Evolutionary conservation across 2,888 invertebrate species (phyloP).

Genomic region (Crematogaster levior): DNA sequence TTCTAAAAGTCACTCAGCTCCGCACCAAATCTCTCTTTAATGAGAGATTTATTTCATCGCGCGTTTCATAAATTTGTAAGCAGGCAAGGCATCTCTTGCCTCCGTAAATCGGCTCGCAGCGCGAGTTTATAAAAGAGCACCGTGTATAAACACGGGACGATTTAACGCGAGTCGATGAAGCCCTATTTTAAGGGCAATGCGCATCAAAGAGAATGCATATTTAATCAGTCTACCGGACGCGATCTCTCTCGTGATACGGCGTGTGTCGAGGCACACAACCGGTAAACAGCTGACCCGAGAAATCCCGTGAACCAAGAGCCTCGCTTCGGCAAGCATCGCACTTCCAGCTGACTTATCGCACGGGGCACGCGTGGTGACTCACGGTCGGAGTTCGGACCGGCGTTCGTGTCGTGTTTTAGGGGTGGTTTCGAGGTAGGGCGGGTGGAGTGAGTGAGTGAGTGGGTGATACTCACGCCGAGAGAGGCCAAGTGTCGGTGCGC

Average conservation of each 20-base stretch:
- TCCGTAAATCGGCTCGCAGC: slow-evolving; percentile 14
- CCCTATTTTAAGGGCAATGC: slow-evolving; percentile 48
- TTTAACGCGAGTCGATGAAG: slow-evolving; percentile 41
- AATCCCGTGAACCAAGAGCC: slow-evolving; percentile 41
- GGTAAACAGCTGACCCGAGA: slow-evolving; percentile 53
- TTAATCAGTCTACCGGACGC: slow-evolving; percentile 49
- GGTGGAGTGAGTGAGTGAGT: not conserved
- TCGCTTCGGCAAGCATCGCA: slow-evolving; percentile 25
- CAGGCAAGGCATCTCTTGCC: not conserved
- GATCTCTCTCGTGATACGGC: slow-evolving; percentile 14
- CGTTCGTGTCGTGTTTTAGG: slow-evolving; percentile 28
- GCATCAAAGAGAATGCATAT: slow-evolving; percentile 46
- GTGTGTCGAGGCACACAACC: not conserved
- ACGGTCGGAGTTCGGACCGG: slow-evolving; percentile 52
- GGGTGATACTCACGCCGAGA: slow-evolving; percentile 68
- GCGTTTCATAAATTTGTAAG: slow-evolving; percentile 22
- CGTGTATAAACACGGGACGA: slow-evolving; percentile 33
- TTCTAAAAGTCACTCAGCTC: slow-evolving; percentile 4
- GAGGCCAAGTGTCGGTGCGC: slow-evolving; percentile 68
- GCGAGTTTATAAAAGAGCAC: slow-evolving; percentile 22
- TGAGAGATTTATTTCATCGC: slow-evolving; percentile 4
- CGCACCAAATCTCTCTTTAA: not conserved
- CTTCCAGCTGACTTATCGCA: slow-evolving; percentile 68
- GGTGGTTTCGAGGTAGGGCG: not conserved
- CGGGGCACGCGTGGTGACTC: slow-evolving; percentile 63